Conservation (phyloP, 2,797 vertebrate genomes). For the Trichosurus vulpecula region DNA sequence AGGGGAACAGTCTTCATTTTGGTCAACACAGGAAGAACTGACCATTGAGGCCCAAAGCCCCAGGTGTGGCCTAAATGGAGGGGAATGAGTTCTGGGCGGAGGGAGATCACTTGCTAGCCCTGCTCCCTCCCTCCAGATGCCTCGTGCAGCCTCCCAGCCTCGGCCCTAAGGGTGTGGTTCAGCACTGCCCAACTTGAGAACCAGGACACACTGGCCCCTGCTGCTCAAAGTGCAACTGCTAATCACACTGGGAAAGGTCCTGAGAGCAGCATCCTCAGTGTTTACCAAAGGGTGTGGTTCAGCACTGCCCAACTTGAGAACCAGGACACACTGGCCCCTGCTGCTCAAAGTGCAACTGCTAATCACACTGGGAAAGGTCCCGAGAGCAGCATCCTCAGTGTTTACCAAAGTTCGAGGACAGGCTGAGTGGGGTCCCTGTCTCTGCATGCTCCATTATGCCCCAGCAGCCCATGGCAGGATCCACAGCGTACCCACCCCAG, state of each 20-base stretch:
- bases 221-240: not conserved
- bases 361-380: too few relatives aligned
- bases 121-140: not conserved
- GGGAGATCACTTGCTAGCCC: not conserved
- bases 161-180: too few relatives aligned
- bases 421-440: too few relatives aligned
- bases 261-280: not conserved
- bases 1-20: not conserved
- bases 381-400: not conserved
- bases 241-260: too few relatives aligned
- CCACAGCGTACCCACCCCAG: fast-evolving
- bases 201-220: too few relatives aligned
- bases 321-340: too few relatives aligned
- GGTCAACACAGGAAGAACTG: not conserved
- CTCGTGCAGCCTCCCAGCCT: not conserved
- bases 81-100: too few relatives aligned
- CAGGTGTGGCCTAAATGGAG: too few relatives aligned
- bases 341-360: not conserved
- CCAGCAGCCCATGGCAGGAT: too few relatives aligned
- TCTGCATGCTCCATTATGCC: too few relatives aligned
- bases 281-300: not conserved
- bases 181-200: too few relatives aligned
- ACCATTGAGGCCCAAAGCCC: not conserved
- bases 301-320: too few relatives aligned
- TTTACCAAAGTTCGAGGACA: not conserved